Evolutionary conservation across 2,113 vertebrate genomes (phyloP), one percentile per base, ranked within the genome.

Genomic region (Scatophagus argus): DNA sequence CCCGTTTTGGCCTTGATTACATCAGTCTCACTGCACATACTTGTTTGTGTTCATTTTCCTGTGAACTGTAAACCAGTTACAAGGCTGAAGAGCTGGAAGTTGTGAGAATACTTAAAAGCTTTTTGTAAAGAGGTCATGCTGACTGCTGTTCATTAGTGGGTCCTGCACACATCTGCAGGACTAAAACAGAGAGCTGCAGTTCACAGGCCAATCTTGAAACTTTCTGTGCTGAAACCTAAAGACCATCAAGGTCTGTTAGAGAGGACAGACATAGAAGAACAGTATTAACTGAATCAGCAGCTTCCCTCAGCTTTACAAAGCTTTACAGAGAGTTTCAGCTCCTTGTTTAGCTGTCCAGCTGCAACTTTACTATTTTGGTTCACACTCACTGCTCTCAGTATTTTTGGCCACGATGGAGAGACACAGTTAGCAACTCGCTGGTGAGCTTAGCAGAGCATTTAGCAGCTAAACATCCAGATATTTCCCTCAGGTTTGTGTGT

Each of bases 1-100:
- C 63, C 44, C 52, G 4, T 51, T 74, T 59, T 71, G 78, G 76
- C 56, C 56, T 80, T 64, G 79, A 85, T 88, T 84, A 66, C 75
- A 79, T 82, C 70, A 81, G 70, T 86, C 67, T 73, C 69, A 56
- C 77, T 60, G 46, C 62, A 63, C 60, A 34, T 43, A 72, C 41
- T 60, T 11, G 56, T 74, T 81, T 58, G 41, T 64, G n/a, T 82
- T 67, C 16, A 62, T 70, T 67, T 54, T 13, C 56, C 60, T 55
- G 21, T 84, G 58, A 81, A 72, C 31, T 29, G 12, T 55, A 44
- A 61, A 73, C 74, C 68, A 66, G 36, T 62, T 36, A 31, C n/a
- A 49, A 36, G 51, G 49, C 47, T 60, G 27, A 82, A 32, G 29
- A 64, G 55, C 38, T 60, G 49, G 34, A 56, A 41, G 10, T 76